Conservation (phyloP, 2,113 vertebrate genomes). For the Bucco capensis region DNA sequence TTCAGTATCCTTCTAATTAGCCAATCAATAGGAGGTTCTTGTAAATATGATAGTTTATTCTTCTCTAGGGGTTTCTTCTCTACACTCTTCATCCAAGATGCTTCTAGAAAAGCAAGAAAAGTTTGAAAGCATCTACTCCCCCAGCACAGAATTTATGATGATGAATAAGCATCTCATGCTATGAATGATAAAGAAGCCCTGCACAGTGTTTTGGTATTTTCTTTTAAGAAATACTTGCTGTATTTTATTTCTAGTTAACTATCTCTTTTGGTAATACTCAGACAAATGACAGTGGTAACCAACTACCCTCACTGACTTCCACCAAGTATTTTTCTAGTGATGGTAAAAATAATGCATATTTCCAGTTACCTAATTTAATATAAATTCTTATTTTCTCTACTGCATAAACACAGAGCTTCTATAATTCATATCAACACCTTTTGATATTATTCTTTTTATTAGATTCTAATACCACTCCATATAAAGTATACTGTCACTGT, state of each 20-base stretch:
- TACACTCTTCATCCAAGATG: conserved; percentile 17
- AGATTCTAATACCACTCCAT: not conserved
- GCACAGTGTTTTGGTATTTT: conserved; percentile 27
- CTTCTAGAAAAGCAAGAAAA: conserved; percentile 60
- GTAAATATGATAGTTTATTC: conserved; percentile 65
- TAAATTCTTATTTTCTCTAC: not conserved
- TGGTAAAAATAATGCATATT: not conserved
- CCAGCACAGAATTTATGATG: conserved; percentile 34
- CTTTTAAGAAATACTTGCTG: conserved; percentile 41
- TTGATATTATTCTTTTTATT: not conserved
- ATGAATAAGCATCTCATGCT: conserved; percentile 30
- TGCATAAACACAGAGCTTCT: not conserved
- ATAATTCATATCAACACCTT: not conserved
- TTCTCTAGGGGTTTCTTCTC: conserved; percentile 61
- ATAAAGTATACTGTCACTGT: not conserved
- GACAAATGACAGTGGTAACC: conserved; percentile 19
- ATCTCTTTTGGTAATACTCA: conserved; percentile 43
- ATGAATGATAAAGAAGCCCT: conserved; percentile 44
- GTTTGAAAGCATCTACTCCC: conserved; percentile 35
- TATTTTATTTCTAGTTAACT: conserved; percentile 38
- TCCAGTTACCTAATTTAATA: conserved; percentile 24
- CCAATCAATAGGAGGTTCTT: conserved; percentile 62
- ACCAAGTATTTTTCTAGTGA: conserved; percentile 20
- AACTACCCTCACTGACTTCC: conserved; percentile 29
- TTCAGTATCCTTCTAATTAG: conserved; percentile 66